A percentile compares a stretch with the other conserved stretches of the same genome.
Conservation (phyloP, 2,113 vertebrate species). For the Zapus hudsonius region DNA sequence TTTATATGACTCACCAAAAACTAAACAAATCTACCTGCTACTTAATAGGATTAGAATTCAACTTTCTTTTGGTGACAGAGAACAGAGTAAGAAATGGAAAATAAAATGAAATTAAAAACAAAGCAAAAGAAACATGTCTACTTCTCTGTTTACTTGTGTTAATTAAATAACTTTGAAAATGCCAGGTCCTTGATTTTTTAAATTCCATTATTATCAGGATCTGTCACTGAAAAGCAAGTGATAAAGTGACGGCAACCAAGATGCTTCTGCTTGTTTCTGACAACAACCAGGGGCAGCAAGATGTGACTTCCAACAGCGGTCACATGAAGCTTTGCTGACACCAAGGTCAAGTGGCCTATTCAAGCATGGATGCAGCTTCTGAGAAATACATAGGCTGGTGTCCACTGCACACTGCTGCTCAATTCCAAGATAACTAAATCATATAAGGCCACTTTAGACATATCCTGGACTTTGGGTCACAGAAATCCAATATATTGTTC, state of each 20-base stretch:
- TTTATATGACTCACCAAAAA: neutral
- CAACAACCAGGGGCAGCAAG: fast-evolving
- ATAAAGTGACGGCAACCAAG: neutral
- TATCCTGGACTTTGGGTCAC: neutral
- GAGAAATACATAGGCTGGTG: neutral
- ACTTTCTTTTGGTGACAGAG: no score
- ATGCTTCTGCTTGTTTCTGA: neutral
- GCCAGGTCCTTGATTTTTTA: fast-evolving
- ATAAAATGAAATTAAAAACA: neutral
- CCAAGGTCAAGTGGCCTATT: neutral
- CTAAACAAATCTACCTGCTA: conserved; percentile 31
- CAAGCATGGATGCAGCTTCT: neutral
- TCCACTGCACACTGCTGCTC: neutral
- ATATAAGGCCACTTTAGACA: neutral
- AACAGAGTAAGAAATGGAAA: neutral
- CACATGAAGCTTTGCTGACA: neutral
- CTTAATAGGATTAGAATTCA: neutral
- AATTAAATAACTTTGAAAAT: neutral
- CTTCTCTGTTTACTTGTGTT: neutral
- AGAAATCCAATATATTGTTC: neutral
- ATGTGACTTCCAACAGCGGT: fast-evolving
- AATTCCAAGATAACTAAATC: neutral
- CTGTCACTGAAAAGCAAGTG: neutral
- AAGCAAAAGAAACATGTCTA: neutral
- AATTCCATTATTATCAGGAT: neutral